Percentiles rank a stretch among this genome's conserved stretches.
Conservation (phyloP, 2,888 invertebrate species). For the Drosophila nigritarsus region DNA sequence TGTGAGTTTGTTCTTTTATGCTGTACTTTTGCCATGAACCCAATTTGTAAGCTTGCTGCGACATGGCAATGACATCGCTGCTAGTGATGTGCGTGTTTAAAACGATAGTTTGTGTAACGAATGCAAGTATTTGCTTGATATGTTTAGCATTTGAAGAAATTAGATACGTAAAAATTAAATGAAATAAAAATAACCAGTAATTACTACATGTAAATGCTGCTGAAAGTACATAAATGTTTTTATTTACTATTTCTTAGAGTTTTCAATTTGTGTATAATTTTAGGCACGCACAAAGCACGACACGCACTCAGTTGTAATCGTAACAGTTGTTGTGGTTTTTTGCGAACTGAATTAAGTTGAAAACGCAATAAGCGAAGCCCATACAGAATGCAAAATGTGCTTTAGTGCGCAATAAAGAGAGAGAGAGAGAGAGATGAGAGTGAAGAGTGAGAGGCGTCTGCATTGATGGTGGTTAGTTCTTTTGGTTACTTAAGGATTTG, state of each 20-base stretch:
- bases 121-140: background rate
- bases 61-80: conserved; percentile 62
- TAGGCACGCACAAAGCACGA: conserved; percentile 1
- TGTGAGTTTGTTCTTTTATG: conserved; percentile 39
- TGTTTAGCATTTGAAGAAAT: background rate
- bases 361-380: conserved; percentile 39
- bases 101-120: conserved; percentile 10
- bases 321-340: conserved; percentile 13
- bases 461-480: conserved; percentile 48
- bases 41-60: conserved; percentile 57
- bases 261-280: background rate
- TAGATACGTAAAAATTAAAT: background rate
- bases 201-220: too few species aligned
- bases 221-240: too few species aligned
- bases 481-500: conserved; percentile 41
- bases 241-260: background rate
- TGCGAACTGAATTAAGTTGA: conserved; percentile 23
- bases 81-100: conserved; percentile 24
- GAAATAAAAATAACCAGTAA: background rate
- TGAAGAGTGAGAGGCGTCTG: conserved; percentile 11
- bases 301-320: conserved; percentile 22
- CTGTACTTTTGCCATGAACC: conserved; percentile 65
- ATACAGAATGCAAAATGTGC: conserved; percentile 44
- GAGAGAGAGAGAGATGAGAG: background rate
- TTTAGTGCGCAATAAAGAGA: background rate